Evolutionary conservation across 2,888 invertebrate genomes (phyloP), one percentile per base, ranked within the genome.

Genomic region (Morpho deidamia): DNA sequence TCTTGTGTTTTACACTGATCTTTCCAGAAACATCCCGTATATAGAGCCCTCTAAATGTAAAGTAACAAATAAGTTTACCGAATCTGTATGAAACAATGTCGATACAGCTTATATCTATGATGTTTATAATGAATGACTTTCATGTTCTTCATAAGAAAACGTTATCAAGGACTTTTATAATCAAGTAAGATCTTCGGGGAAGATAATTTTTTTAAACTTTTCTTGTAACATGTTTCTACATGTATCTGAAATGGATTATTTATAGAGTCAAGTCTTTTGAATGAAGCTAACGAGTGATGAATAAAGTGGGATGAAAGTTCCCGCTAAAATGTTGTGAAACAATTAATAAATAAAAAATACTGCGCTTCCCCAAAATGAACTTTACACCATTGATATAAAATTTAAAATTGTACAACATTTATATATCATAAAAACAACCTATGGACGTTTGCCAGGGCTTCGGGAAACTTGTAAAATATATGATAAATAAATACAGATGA

Each of bases 401-500:
- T 53, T 23, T 10, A 51, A 14, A 54, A 50, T 59, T 12, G 52
- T 8, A 14, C 47, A 40, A 8, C 11, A 10, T 11, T 52, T 47
- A 50, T 42, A 47, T 48, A 51, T 44, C 14, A 49, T 58, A 1
- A 44, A 50, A 55, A 45, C 43, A 12, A 23, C 14, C 61, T 66
- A 59, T 76, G 77, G 81, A 74, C 63, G 60, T 51, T 60, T 80
- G 81, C 81, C 81, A 81, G 74, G 66, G 58, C 56, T 74, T 72
- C 70, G 69, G 66, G 63, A 73, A 73, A 71, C 65, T 62, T 50
- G 58, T 23, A 55, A 62, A 61, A 53, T 51, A n/a, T n/a, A 60
- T 46, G 42, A 65, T 66, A 69, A 74, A 68, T 74, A 72, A 77
- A 74, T 72, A 75, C 67, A 66, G 52, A 62, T 79, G 82, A 82